Evolutionary conservation across 2,113 vertebrate genomes (phyloP).

Genomic region (Takifugu flavidus): DNA sequence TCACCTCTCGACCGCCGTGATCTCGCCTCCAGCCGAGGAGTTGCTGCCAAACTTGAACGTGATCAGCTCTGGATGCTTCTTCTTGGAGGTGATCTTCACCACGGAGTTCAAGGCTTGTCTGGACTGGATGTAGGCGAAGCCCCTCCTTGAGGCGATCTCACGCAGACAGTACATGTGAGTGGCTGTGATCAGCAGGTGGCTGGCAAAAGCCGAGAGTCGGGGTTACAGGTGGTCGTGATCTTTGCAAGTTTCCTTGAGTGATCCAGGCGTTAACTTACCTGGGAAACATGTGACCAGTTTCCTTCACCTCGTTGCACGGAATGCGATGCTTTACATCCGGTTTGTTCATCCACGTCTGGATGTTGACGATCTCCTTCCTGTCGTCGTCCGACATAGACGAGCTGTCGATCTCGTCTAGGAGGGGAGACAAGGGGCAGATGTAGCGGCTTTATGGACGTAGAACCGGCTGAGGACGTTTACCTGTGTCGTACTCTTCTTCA

Average conservation of each 20-base stretch:
- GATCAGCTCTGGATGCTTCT: slow-evolving; percentile 97
- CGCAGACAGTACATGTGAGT: slow-evolving; percentile 98
- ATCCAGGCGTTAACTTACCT: slow-evolving; percentile 77
- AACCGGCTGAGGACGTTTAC: slow-evolving; percentile 54
- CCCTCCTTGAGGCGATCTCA: slow-evolving; percentile 91
- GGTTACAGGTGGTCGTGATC: too few species aligned
- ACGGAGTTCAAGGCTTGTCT: slow-evolving; percentile 93
- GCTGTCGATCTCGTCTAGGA: slow-evolving; percentile 94
- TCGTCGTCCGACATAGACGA: slow-evolving; percentile 98
- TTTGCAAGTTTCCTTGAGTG: not conserved
- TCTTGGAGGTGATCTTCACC: slow-evolving; percentile 99
- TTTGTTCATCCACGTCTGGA: slow-evolving; percentile 98
- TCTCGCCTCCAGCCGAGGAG: slow-evolving; percentile 89
- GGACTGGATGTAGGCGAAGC: slow-evolving; percentile 96
- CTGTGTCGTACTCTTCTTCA: slow-evolving; percentile 97
- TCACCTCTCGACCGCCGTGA: slow-evolving; percentile 93
- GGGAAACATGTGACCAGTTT: slow-evolving; percentile 97
- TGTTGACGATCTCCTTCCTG: slow-evolving; percentile 94
- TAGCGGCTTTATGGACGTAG: not conserved
- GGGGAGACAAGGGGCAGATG: not conserved
- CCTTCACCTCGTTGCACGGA: slow-evolving; percentile 95
- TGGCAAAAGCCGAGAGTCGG: slow-evolving; percentile 46
- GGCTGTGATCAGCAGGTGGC: slow-evolving; percentile 92
- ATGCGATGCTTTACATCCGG: slow-evolving; percentile 95
- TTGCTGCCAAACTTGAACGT: slow-evolving; percentile 98